These are phyloP conservation scores for Cottoperca gobio DNA, from an alignment of 2,797 vertebrate species.

Conservation along the genomic window DNA sequence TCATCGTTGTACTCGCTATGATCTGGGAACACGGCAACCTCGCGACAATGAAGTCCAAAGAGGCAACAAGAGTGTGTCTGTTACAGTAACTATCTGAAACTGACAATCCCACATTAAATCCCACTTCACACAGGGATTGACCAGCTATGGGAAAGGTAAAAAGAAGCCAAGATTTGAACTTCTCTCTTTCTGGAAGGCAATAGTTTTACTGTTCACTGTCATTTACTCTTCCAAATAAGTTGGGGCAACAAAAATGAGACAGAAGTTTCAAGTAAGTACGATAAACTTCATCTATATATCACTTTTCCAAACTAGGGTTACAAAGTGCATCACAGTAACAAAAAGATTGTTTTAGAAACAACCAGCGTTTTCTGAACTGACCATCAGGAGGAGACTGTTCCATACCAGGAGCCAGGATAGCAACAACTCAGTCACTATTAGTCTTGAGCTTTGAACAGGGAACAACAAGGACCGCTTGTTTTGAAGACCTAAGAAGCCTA, in stretches of 20 bases:
- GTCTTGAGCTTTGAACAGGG: not conserved
- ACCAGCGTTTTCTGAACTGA: not conserved
- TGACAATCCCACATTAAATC: not conserved
- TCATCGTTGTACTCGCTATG: not conserved
- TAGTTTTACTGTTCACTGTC: not conserved
- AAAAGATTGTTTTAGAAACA: too few species aligned
- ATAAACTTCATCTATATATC: too few species aligned
- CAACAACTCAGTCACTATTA: not conserved
- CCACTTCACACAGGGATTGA: too few species aligned
- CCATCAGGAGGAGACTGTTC: not conserved
- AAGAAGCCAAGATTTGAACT: too few species aligned
- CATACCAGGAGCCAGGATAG: not conserved
- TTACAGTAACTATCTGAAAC: not conserved
- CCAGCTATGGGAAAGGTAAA: too few species aligned
- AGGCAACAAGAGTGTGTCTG: too few species aligned
- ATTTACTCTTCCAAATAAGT: not conserved
- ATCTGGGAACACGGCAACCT: not conserved
- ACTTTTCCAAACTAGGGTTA: not conserved
- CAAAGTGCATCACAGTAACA: not conserved
- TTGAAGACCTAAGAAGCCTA: not conserved
- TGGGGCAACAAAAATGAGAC: not conserved
- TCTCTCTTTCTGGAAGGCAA: not conserved
- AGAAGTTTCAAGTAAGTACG: too few species aligned
- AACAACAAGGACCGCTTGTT: not conserved
- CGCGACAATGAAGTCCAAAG: not conserved